Base-by-base conservation (phyloP, 1,140 invertebrate species). In the Scaptodrosophila lebanonensis region DNA sequence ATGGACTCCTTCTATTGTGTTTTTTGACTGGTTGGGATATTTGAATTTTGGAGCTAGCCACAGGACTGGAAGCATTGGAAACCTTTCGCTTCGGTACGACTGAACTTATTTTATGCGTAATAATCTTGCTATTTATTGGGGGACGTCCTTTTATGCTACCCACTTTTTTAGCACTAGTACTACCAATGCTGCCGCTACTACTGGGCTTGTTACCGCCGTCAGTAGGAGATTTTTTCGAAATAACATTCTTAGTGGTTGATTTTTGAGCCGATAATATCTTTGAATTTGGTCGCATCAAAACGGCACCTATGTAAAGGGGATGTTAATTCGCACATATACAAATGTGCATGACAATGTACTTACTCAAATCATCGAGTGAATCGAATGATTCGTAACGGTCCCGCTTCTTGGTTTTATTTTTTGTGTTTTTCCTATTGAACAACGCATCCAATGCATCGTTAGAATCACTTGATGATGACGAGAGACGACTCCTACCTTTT, bases 281-380 rank as follows among this genome's bases (percentile, higher is more conserved):
- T 6, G 38, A 53, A 3, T 25, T 51, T 3, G 63, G 25, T 16
- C 68, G 68, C 73, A 77, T 79, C 0, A 77, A 35, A 2, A 54
- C 64, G 51, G 60, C 54, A 13, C 73, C 73, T 77, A 9, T 1
- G 8, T 25, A n/a, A n/a, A n/a, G n/a, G n/a, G n/a, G n/a, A n/a
- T n/a, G n/a, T n/a, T n/a, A n/a, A n/a, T n/a, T n/a, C n/a, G n/a
- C n/a, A n/a, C n/a, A n/a, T n/a, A n/a, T n/a, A n/a, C n/a, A n/a
- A n/a, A n/a, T n/a, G n/a, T n/a, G n/a, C n/a, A n/a, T n/a, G n/a
- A n/a, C n/a, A n/a, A n/a, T 25, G 0, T 16, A 47, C 59, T 16
- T 25, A 79, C 73, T 65, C 42, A 77, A 58, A 42, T 77, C 73
- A 35, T 77, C 73, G 16, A 73, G 35, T 1, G 72, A 73, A 39